These are phyloP conservation scores for Neuroterus valhalla DNA, from an alignment of 1,140 invertebrate species.

Conservation along the genomic window DNA sequence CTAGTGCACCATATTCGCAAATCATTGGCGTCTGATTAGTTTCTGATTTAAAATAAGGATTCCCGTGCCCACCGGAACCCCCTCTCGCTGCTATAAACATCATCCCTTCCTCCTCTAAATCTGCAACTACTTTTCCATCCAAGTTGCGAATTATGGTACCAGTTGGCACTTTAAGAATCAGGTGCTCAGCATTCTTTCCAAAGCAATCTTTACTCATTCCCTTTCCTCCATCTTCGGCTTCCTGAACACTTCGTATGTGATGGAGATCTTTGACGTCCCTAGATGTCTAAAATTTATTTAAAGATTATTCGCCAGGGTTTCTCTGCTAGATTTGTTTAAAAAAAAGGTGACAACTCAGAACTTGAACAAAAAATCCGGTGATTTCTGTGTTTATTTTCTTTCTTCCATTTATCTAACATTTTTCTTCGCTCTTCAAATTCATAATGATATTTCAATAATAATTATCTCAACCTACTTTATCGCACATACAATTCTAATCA, in stretches of 20 bases:
- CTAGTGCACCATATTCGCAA: conserved; percentile 90
- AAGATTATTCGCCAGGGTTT: conserved; percentile 2
- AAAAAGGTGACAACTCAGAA: neutral
- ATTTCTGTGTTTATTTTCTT: neutral
- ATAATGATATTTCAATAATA: neutral
- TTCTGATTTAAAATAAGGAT: conserved; percentile 91
- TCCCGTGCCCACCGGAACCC: conserved; percentile 96
- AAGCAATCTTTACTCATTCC: conserved; percentile 87
- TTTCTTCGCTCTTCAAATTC: neutral
- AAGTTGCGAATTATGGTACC: conserved; percentile 88
- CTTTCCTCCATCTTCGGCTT: conserved; percentile 82
- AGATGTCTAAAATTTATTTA: conserved; percentile 73
- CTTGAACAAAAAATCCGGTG: neutral
- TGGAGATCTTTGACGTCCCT: conserved; percentile 84
- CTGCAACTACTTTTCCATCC: conserved; percentile 80
- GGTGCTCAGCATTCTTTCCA: conserved; percentile 90
- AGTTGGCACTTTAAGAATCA: conserved; percentile 87
- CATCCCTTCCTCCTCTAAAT: conserved; percentile 81
- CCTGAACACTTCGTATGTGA: conserved; percentile 78
- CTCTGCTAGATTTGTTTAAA: conserved; percentile 26
- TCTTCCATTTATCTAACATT: neutral
- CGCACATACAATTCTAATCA: neutral
- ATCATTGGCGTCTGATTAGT: conserved; percentile 88
- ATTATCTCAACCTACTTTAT: neutral
- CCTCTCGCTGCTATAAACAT: conserved; percentile 96